phyloP scores from a whole-genome alignment of 2,888 invertebrate species.

The Drosophila maculinotata region DNA sequence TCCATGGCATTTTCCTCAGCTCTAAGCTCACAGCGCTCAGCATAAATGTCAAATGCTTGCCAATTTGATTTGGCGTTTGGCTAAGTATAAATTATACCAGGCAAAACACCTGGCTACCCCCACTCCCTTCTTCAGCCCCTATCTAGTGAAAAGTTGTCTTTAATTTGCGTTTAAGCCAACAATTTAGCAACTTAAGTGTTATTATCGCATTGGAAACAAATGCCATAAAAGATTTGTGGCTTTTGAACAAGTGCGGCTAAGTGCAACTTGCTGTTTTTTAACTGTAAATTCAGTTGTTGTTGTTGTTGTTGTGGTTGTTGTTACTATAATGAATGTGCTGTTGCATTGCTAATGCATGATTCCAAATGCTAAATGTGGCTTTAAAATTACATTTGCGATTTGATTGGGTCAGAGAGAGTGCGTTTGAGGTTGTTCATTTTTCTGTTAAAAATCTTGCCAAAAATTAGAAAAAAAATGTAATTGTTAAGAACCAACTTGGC shows the following conservation, averaged over 20 bases:
- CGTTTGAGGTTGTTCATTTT: too few relatives aligned
- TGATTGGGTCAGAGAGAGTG: constrained; percentile 39
- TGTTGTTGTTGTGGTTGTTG: constrained; percentile 19
- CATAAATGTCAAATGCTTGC: constrained; percentile 78
- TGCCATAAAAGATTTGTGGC: constrained; percentile 73
- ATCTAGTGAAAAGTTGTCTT: constrained; percentile 56
- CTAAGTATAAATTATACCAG: constrained; percentile 73
- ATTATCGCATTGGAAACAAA: constrained; percentile 76
- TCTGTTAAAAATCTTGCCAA: not conserved
- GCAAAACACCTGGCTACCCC: constrained; percentile 45
- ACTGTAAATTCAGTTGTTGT: constrained; percentile 29
- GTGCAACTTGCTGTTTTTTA: constrained; percentile 65
- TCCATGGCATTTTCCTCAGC: constrained; percentile 58
- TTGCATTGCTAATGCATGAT: constrained; percentile 53
- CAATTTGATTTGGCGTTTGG: constrained; percentile 79
- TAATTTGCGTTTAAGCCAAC: constrained; percentile 71
- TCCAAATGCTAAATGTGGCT: constrained; percentile 44
- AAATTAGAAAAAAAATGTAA: too few relatives aligned
- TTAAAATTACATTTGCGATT: constrained; percentile 50
- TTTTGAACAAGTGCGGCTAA: constrained; percentile 67
- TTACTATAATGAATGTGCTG: constrained; percentile 25
- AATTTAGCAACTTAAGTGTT: constrained; percentile 76
- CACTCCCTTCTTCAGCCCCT: not conserved
- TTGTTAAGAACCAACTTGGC: too few relatives aligned
- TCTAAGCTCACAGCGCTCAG: constrained; percentile 35